Evolutionary conservation across 35 echinoderm and acorn worm species (phyloP).

Genomic region (Eucidaris tribuloides): DNA sequence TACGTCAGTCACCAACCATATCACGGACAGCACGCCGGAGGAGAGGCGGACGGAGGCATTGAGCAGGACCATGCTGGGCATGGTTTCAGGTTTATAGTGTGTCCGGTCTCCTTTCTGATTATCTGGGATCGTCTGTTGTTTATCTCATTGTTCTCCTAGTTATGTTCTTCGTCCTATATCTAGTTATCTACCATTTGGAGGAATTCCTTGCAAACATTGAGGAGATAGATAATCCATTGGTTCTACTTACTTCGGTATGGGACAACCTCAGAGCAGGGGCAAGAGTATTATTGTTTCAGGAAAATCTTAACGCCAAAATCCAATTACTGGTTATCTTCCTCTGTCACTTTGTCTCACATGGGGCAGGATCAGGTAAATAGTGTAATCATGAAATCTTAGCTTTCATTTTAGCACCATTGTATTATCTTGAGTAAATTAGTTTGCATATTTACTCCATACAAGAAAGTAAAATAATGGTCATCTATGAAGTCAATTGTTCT

Average conservation of each 20-base stretch:
- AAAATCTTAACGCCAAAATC: not conserved
- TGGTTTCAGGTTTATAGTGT: slow-evolving; percentile 38
- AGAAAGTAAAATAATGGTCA: no score
- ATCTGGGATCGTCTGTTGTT: not conserved
- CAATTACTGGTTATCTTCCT: not conserved
- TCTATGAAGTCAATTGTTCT: no score
- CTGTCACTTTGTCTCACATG: not conserved
- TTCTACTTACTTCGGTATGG: not conserved
- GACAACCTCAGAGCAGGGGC: not conserved
- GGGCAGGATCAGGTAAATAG: not conserved
- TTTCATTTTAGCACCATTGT: no score
- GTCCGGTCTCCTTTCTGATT: slow-evolving; percentile 46
- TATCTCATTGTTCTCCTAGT: not conserved
- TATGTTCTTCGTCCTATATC: not conserved
- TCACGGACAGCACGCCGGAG: slow-evolving; percentile 65
- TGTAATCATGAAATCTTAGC: no score
- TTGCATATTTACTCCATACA: no score
- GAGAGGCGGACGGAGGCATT: slow-evolving; percentile 50
- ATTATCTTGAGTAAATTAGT: no score
- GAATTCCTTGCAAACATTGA: not conserved
- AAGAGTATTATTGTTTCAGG: not conserved
- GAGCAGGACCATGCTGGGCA: slow-evolving; percentile 50
- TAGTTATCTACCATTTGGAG: not conserved
- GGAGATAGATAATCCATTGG: no score
- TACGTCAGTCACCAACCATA: slow-evolving; percentile 38